A percentile compares a stretch with the other conserved stretches of the same genome.
These are phyloP conservation scores for Thaumatotibia leucotreta DNA, from an alignment of 1,140 invertebrate species.

Conservation along the genomic window DNA sequence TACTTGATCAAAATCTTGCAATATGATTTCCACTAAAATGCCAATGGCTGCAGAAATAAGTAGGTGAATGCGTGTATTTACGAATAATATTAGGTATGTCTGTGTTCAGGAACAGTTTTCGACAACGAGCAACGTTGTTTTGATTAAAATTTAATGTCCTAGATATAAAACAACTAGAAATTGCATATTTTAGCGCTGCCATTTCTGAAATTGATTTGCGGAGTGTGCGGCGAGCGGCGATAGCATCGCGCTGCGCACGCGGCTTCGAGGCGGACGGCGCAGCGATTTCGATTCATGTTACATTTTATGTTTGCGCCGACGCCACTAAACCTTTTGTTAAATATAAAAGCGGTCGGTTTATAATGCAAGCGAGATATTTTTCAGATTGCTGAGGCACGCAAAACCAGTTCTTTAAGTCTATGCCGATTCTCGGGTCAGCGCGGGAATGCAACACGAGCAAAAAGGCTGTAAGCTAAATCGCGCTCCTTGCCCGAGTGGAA, in stretches of 20 bases:
- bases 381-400: conserved; percentile 14
- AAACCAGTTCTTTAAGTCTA: conserved; percentile 51
- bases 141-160: not conserved
- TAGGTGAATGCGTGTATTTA: not conserved
- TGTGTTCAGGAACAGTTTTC: not conserved
- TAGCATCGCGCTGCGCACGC: not conserved
- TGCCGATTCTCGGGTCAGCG: conserved; percentile 42
- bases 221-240: not conserved
- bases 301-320: conserved; percentile 8
- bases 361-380: conserved; percentile 14
- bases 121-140: not conserved
- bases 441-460: conserved; percentile 56
- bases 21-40: not conserved
- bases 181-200: not conserved
- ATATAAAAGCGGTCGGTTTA: conserved; percentile 12
- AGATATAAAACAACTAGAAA: not conserved
- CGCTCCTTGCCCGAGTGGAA: conserved; percentile 40
- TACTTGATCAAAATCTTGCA: not conserved
- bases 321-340: conserved; percentile 13
- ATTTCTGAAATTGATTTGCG: not conserved
- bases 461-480: conserved; percentile 44
- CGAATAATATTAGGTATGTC: not conserved
- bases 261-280: not conserved
- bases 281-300: conserved; percentile 4
- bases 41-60: not conserved